A percentile compares a stretch with the other conserved stretches of the same genome.
phyloP scores from a whole-genome alignment of 2,797 vertebrate species.

The Crypturellus tataupa region DNA sequence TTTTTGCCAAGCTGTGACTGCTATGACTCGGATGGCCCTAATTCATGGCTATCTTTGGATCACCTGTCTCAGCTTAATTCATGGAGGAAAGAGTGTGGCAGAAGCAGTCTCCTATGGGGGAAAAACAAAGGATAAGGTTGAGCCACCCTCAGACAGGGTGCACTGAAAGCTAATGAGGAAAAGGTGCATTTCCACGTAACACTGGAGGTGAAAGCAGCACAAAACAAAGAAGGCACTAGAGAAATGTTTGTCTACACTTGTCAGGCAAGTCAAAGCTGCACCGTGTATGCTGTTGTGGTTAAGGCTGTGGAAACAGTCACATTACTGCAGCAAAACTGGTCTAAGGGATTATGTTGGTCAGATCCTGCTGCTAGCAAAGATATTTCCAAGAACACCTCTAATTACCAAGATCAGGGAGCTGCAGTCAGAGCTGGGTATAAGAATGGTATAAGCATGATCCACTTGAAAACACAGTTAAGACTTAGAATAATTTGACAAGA shows the following conservation, averaged over 20 bases:
- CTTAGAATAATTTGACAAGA: not conserved
- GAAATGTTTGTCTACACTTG: not conserved
- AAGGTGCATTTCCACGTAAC: not conserved
- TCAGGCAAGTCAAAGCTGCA: too few species aligned
- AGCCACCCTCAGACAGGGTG: not conserved
- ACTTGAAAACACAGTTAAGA: not conserved
- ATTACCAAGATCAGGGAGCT: not conserved
- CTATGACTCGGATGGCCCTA: not conserved
- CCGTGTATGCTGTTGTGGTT: not conserved
- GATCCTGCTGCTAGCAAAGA: too few species aligned
- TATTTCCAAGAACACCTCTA: not conserved
- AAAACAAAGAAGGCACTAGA: not conserved
- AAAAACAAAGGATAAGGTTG: not conserved
- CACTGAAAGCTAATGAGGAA: not conserved
- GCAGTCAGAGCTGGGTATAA: not conserved
- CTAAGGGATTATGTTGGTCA: not conserved
- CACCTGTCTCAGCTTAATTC: not conserved
- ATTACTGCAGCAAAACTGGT: not conserved
- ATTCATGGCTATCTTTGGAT: not conserved
- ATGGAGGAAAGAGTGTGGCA: not conserved
- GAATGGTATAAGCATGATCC: not conserved
- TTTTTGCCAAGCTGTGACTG: fast-evolving
- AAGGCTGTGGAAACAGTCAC: not conserved
- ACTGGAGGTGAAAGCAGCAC: not conserved
- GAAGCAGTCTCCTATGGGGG: not conserved